Evolutionary conservation across 2,888 invertebrate species (phyloP), one percentile per base, ranked within the genome.

Genomic region (Drosophila mimica): DNA sequence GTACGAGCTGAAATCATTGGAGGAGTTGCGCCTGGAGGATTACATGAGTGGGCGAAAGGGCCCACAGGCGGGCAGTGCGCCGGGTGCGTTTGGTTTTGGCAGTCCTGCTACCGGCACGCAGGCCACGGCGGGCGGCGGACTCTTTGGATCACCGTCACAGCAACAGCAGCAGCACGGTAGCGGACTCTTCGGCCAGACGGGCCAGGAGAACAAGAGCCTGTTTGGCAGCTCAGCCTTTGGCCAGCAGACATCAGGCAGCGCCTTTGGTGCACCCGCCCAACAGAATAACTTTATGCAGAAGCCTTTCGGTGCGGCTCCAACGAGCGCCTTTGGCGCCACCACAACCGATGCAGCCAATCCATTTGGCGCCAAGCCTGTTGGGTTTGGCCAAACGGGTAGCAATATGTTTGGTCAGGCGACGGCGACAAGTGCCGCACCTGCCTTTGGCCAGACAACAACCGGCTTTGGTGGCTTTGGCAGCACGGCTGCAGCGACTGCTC

Each of bases 21-120:
- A 99, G 93, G 99, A 99, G 92, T 94, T 99, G 6, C 95, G 99
- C 13, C 94, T 96, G 64, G 99, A 99, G 91, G 99, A 99, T 93
- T 99, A 99, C 92, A 93, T 95, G 31, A 97, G 97, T 0, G 97
- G 97, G 60, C 94, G 99, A 4, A 99, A 99, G 94, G 98, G 98
- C 46, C 94, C 94, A 25, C 94, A 94, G 81, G 92, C 93, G 36
- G 91, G 93, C 0, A 75, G 71, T 1, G 81, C 90, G 0, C 75
- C 90, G 8, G 93, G 94, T 3, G 91, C 95, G 53, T 95, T 95
- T 83, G 95, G 95, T 0, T 89, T 88, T 57, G 93, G 93, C 30
- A 90, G 95, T 59, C 95, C 95, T 77, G 94, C 95, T 0, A 74
- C 93, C 31, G 77, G 92, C 7, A 90, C 93, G 9, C 94, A 94